phyloP scores from a whole-genome alignment of 2,113 vertebrate species.

The Shinisaurus crocodilurus region DNA sequence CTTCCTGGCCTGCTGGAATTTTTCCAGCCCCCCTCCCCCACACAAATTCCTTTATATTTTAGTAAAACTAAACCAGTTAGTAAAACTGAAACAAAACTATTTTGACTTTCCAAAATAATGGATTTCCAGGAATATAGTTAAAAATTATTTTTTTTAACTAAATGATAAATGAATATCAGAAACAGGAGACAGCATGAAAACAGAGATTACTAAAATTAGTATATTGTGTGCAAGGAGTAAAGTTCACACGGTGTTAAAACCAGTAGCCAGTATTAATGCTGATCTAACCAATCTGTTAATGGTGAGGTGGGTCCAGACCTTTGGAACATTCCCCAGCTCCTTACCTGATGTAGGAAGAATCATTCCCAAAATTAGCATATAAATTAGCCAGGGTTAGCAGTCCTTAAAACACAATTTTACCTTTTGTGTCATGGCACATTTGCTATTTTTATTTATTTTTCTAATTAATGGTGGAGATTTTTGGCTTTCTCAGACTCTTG shows the following conservation, averaged over 20 bases:
- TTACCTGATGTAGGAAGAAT: constrained; percentile 72
- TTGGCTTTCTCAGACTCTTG: background rate
- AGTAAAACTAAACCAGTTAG: too few species aligned
- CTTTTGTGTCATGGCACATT: constrained; percentile 50
- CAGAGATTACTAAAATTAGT: constrained; percentile 65
- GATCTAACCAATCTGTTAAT: constrained; percentile 64
- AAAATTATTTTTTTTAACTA: background rate
- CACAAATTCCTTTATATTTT: too few species aligned
- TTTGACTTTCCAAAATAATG: background rate
- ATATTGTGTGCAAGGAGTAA: constrained; percentile 42
- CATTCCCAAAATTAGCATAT: constrained; percentile 76
- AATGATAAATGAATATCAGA: background rate
- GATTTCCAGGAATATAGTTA: background rate
- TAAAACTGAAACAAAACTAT: too few species aligned
- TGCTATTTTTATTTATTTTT: background rate
- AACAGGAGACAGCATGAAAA: constrained; percentile 66
- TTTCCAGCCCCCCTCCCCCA: too few species aligned
- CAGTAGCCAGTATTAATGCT: constrained; percentile 50
- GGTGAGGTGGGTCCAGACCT: constrained; percentile 71
- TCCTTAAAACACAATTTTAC: constrained; percentile 48
- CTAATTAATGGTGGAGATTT: background rate
- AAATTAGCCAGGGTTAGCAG: constrained; percentile 73
- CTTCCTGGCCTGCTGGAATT: background rate
- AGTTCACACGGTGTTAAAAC: constrained; percentile 59
- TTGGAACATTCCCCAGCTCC: constrained; percentile 80